Evolutionary conservation across 2,888 invertebrate genomes (phyloP).

Genomic region (Athripsodes cinereus): DNA sequence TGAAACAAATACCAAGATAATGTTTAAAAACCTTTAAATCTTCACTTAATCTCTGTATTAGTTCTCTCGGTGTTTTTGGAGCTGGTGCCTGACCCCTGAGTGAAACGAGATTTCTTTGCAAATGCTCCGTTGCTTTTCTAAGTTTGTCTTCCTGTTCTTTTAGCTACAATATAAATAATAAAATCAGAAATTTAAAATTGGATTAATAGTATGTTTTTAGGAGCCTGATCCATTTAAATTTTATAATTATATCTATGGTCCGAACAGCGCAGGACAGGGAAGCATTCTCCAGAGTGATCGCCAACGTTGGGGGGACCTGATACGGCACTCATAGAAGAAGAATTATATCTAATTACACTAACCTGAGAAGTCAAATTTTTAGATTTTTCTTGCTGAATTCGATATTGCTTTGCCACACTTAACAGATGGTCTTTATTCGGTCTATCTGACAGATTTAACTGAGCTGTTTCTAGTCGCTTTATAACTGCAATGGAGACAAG

Average conservation of each 20-base stretch:
- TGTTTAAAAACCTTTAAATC: conserved; percentile 60
- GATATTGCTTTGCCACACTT: conserved; percentile 44
- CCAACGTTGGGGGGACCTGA: no score
- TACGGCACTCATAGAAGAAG: neutral
- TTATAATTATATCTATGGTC: no score
- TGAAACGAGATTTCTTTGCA: conserved; percentile 61
- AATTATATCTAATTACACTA: conserved; percentile 23
- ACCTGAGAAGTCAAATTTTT: conserved; percentile 47
- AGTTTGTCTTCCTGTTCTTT: conserved; percentile 45
- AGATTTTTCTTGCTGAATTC: conserved; percentile 48
- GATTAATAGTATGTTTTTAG: no score
- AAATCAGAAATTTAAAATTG: neutral
- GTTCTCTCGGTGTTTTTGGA: conserved; percentile 53
- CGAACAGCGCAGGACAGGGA: no score
- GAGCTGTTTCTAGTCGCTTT: conserved; percentile 47
- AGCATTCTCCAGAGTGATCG: no score
- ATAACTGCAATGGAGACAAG: conserved; percentile 36
- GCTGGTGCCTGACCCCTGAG: conserved; percentile 47
- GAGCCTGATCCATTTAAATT: no score
- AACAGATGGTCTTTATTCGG: conserved; percentile 62
- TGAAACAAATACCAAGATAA: neutral
- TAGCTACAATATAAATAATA: conserved; percentile 33
- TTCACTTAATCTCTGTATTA: conserved; percentile 68
- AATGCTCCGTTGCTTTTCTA: conserved; percentile 48
- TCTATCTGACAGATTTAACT: conserved; percentile 58